Conservation (phyloP, 2,113 vertebrate species). For the Oreochromis aureus region DNA sequence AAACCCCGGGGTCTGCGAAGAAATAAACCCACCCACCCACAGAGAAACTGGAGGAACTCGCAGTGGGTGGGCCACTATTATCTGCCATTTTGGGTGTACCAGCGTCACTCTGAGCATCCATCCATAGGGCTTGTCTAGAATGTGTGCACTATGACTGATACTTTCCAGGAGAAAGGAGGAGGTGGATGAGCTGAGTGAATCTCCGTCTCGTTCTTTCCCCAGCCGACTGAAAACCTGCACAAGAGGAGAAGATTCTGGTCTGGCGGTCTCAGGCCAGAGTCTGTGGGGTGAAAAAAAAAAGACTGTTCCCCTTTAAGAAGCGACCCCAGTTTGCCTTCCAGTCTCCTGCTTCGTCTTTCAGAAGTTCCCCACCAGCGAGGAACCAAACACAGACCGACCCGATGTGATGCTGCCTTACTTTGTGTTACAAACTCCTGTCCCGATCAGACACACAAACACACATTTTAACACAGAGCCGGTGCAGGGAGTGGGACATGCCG, state of each 20-base stretch:
- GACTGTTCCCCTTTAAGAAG: slow-evolving; percentile 39
- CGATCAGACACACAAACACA: slow-evolving; percentile 17
- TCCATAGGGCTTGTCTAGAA: slow-evolving; percentile 1
- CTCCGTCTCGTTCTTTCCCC: slow-evolving; percentile 19
- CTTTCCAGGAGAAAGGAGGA: slow-evolving; percentile 1
- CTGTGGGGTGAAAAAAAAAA: neutral
- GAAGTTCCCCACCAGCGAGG: slow-evolving; percentile 2
- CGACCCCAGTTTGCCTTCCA: slow-evolving; percentile 39
- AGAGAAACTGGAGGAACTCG: neutral
- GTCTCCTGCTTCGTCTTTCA: slow-evolving; percentile 16
- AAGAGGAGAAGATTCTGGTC: slow-evolving; percentile 27
- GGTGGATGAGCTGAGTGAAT: neutral
- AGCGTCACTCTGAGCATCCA: neutral
- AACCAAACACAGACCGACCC: slow-evolving; percentile 1
- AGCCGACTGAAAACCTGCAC: slow-evolving; percentile 18
- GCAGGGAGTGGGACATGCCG: neutral
- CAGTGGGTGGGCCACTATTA: neutral
- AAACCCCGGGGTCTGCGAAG: slow-evolving; percentile 77
- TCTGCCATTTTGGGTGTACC: neutral
- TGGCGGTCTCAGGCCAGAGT: neutral
- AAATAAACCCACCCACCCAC: slow-evolving; percentile 59
- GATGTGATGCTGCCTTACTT: slow-evolving; percentile 90
- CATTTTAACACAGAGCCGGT: slow-evolving; percentile 2
- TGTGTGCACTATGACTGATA: slow-evolving; percentile 30
- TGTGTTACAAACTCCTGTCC: slow-evolving; percentile 54